Evolutionary conservation across 1,140 invertebrate genomes (phyloP), one percentile per base, ranked within the genome.

Genomic region (Camponotus floridanus): DNA sequence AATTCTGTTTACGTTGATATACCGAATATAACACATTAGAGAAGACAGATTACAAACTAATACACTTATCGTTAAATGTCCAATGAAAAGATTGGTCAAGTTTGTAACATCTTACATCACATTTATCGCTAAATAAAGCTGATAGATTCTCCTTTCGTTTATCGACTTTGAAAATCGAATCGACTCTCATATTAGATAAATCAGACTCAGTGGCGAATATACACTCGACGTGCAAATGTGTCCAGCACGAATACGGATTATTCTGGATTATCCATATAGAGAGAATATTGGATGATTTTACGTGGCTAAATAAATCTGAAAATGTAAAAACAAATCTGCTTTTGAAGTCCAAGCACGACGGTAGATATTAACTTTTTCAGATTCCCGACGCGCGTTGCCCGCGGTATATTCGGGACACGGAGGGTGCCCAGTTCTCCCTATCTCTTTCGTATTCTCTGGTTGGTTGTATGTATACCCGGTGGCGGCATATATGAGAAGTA

Each of bases 341-440:
- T 26, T 94, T 92, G 88, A 93, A 94, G 91, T 94, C 92, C 59
- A 74, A 68, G 90, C 93, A 93, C 92, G 89, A 81, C 88, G 91
- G 91, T 84, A 92, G 93, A 94, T 93, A 94, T 94, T 94, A 94
- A 93, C 91, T 93, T 94, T 94, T 93, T 94, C 92, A 92, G 90
- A 93, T 92, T 92, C 92, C 31, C 64, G 67, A 88, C 91, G 91
- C 91, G 92, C 91, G 92, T 91, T 87, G 91, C 88, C 91, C 91
- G 89, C 90, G 88, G 71, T 86, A 90, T 86, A 86, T 89, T 89
- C 81, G 86, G 64, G 31, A 90, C 89, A 78, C 87, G 89, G 67
- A 86, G 67, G 55, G 51, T 39, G 15, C 64, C 6, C 51, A 61
- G 48, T 51, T 51, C 11, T 18, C 65, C 26, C 45, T 76, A 59